Percentiles rank a stretch among this genome's conserved stretches.
Conservation (phyloP, 64 coral and sea anemone species). For the Pachyseris speciosa region DNA sequence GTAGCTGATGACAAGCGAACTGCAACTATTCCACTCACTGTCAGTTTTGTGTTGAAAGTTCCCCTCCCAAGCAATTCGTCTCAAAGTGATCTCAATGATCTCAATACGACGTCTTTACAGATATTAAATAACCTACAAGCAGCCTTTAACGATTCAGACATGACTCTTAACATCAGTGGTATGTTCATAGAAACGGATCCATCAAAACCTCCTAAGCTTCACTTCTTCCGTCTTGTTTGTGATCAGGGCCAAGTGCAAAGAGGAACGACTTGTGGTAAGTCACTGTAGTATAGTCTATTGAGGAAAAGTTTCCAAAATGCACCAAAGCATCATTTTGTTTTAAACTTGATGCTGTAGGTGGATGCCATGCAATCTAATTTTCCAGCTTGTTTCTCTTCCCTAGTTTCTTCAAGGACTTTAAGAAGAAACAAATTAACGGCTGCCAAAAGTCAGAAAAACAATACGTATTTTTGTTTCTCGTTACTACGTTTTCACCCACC, state of each 20-base stretch:
- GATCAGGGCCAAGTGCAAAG: conserved; percentile 10
- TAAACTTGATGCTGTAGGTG: no score
- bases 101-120: neutral
- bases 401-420: no score
- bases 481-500: no score
- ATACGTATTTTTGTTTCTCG: no score
- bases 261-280: neutral
- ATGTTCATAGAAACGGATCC: neutral
- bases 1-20: neutral
- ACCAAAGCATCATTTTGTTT: no score
- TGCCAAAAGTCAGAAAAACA: no score
- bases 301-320: neutral
- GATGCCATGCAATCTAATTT: no score
- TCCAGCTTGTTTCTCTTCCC: no score
- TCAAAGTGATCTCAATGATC: neutral
- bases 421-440: no score
- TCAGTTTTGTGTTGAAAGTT: neutral
- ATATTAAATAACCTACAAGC: neutral
- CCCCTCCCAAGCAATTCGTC: neutral
- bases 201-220: neutral
- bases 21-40: neutral
- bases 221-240: neutral
- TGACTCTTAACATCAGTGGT: conserved; percentile 8
- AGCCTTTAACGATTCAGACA: neutral
- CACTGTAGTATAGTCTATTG: neutral